Evolutionary conservation across 1,140 invertebrate species (phyloP).

Genomic region (Tachypleus tridentatus): DNA sequence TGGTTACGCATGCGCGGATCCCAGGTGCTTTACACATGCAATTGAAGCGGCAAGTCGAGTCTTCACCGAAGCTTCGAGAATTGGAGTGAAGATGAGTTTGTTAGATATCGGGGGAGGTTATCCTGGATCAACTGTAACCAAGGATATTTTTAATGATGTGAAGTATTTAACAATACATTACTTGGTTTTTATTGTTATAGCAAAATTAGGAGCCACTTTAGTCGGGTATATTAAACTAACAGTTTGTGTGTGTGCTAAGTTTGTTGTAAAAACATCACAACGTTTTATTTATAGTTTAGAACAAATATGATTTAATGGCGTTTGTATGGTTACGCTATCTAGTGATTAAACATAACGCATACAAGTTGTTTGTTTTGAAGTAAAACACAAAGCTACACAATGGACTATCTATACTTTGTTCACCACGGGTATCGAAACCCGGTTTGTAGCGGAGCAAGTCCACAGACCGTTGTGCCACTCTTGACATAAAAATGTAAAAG

Average conservation of each 20-base stretch:
- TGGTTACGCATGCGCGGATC: conserved; percentile 68
- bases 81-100: conserved; percentile 58
- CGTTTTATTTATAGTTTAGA: too few relatives aligned
- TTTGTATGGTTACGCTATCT: too few relatives aligned
- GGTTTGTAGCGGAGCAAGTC: too few relatives aligned
- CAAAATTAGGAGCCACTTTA: background rate
- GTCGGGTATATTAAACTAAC: background rate
- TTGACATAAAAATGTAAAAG: too few relatives aligned
- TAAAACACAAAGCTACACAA: too few relatives aligned
- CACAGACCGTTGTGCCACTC: too few relatives aligned
- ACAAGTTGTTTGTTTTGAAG: too few relatives aligned
- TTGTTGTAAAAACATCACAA: too few relatives aligned
- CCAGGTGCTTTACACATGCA: conserved; percentile 58
- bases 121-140: conserved; percentile 53
- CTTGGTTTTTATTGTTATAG: background rate
- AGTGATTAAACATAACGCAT: too few relatives aligned
- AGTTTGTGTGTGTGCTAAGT: background rate
- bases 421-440: too few relatives aligned
- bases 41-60: conserved; percentile 50
- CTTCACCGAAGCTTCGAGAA: conserved; percentile 51
- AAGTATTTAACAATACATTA: conserved; percentile 4
- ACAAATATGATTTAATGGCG: too few relatives aligned
- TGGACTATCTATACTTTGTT: too few relatives aligned
- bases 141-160: conserved; percentile 40
- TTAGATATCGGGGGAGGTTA: conserved; percentile 80